Evolutionary conservation across 1,140 invertebrate species (phyloP), one percentile per base, ranked within the genome.

Genomic region (Metopolophium dirhodum): DNA sequence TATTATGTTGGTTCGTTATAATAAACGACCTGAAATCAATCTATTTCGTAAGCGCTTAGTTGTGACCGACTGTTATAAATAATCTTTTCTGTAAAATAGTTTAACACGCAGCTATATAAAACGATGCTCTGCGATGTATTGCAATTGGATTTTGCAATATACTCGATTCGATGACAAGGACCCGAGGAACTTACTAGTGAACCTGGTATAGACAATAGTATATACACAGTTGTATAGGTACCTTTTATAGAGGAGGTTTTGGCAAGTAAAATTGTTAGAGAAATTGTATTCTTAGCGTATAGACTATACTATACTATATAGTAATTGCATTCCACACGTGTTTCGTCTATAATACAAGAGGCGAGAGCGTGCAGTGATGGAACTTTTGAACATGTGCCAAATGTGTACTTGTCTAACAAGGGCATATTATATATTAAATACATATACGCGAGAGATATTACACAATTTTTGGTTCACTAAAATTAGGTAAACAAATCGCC

Each of bases 301-400:
- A 68, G 51, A 90, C 35, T 54, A 68, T 47, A 37, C 2, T 68
- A 68, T 37, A 90, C 35, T 54, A 37, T 41, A 41, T 41, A 68
- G 68, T 47, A 41, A 68, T 61, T 90, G 89, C 57, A 90, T 91
- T 91, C 54, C 61, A 77, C 57, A 77, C 20, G 41, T 77, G 37
- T 91, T 77, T 91, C 23, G 88, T 89, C 61, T 91, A 51, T 18
- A 49, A 77, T 91, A 89, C 23, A 41, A 89, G 51, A 89, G n/a
- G n/a, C 9, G 22, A 35, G 49, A 47, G 23, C 68, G 89, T 41
- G 45, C 57, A 61, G 23, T 41, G 61, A 49, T 54, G 77, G 77
- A 83, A 92, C 91, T 83, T 92, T 92, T 92, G 91, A 92, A 51
- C 47, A 35, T 35, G 11, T 37, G 91, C 91, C 91, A 92, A 92